A percentile compares a stretch with the other conserved stretches of the same genome.
These are phyloP conservation scores for Macrobrachium nipponense DNA, from an alignment of 1,140 invertebrate species.

Conservation along the genomic window DNA sequence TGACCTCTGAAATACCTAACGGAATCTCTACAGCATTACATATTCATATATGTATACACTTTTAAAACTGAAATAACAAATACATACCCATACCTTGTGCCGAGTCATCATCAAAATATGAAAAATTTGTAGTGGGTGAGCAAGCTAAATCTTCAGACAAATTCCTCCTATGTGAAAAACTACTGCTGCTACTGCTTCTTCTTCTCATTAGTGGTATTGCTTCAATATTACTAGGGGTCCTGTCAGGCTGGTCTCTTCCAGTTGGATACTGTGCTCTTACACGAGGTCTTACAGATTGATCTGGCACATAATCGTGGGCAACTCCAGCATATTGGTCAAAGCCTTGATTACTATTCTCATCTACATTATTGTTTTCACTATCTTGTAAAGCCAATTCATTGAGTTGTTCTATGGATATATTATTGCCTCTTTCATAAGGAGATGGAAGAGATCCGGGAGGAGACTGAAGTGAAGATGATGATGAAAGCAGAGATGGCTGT, in stretches of 20 bases:
- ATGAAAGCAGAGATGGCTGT: background rate
- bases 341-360: slow-evolving; percentile 50
- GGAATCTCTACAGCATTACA: background rate
- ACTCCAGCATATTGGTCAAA: slow-evolving; percentile 35
- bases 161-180: slow-evolving; percentile 35
- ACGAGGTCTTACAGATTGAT: slow-evolving; percentile 42
- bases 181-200: slow-evolving; percentile 20
- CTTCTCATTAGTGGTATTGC: background rate
- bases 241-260: slow-evolving; percentile 30
- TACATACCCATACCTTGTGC: slow-evolving; percentile 13
- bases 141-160: slow-evolving; percentile 13
- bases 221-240: background rate
- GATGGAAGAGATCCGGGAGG: background rate
- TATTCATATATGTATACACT: background rate
- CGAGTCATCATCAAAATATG: background rate
- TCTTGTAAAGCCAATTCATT: slow-evolving; percentile 46
- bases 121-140: background rate
- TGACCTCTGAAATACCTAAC: background rate
- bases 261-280: slow-evolving; percentile 15
- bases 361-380: slow-evolving; percentile 52
- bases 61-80: background rate
- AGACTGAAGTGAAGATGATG: background rate
- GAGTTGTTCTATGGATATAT: slow-evolving; percentile 39
- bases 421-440: slow-evolving; percentile 7
- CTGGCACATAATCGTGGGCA: slow-evolving; percentile 18